Evolutionary conservation across 2,888 invertebrate species (phyloP), one percentile per base, ranked within the genome.

Genomic region (Ferdinandea cuprea): DNA sequence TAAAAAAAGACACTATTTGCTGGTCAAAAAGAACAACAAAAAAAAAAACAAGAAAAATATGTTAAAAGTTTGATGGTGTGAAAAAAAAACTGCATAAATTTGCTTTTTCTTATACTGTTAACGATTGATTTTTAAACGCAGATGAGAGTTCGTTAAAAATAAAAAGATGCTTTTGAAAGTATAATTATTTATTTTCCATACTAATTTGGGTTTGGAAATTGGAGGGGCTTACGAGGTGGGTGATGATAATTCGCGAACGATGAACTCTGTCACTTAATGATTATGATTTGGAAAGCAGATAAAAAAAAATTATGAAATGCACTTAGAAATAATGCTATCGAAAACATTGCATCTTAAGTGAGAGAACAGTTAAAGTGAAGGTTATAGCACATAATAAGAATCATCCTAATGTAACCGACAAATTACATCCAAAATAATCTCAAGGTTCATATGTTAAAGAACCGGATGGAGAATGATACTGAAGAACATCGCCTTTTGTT

Each of bases 21-120:
- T 69, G 44, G 42, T 48, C 46, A 56, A 72, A 59, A 37, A 17
- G 58, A 28, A 30, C 0, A 50, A 3, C 15, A 9, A 21, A 30
- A 19, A 46, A 56, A 50, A 56, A 21, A 59, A 42, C 25, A 2
- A 25, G 25, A 25, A 25, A 25, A 25, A 25, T 25, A 32, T 50
- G 17, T 21, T 9, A 44, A 11, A 21, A 42, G 15, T 13, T 17
- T 17, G 6, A 19, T 3, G 17, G 30, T 40, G 9, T 28, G 21
- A 52, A 32, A 61, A 76, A 66, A 68, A 42, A 76, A 11, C 35
- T 8, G 40, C 40, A 15, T 40, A 40, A 37, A 30, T 66, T 42
- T 58, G n/a, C 13, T 40, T 35, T 44, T n/a, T 54, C 35, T 35
- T 46, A 56, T 56, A 19, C 42, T 54, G 30, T 52, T 13, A 68